Conservation (phyloP, 2,113 vertebrate species). For the Gavia stellata region DNA sequence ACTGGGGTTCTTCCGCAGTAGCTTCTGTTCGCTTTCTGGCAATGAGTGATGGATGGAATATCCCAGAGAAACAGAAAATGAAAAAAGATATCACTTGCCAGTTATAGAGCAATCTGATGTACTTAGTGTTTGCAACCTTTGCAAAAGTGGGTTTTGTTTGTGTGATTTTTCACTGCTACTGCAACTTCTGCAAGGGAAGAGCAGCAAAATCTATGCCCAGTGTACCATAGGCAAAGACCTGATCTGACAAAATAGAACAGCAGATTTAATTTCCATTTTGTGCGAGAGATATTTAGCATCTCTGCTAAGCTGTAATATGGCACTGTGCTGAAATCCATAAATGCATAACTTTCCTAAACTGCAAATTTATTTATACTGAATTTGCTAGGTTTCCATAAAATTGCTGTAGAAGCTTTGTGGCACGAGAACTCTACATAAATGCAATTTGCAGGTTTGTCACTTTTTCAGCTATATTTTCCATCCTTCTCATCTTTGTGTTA, state of each 20-base stretch:
- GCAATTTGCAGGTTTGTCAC: conserved; percentile 59
- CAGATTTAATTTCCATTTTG: conserved; percentile 52
- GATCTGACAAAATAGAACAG: conserved; percentile 32
- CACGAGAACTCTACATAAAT: conserved; percentile 49
- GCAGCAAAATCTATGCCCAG: neutral
- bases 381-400: conserved; percentile 47
- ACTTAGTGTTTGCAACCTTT: neutral
- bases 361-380: conserved; percentile 49
- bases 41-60: neutral
- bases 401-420: conserved; percentile 48
- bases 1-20: neutral
- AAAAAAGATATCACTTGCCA: neutral
- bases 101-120: neutral
- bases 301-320: conserved; percentile 41
- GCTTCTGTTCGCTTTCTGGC: neutral
- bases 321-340: conserved; percentile 39
- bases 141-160: neutral
- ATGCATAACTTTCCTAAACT: conserved; percentile 46
- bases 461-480: conserved; percentile 61
- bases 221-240: neutral
- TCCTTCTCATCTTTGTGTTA: conserved; percentile 58
- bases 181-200: neutral
- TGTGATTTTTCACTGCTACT: neutral
- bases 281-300: conserved; percentile 27
- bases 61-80: neutral